phyloP scores from a whole-genome alignment of 2,888 invertebrate species.

The Netelia melanura region DNA sequence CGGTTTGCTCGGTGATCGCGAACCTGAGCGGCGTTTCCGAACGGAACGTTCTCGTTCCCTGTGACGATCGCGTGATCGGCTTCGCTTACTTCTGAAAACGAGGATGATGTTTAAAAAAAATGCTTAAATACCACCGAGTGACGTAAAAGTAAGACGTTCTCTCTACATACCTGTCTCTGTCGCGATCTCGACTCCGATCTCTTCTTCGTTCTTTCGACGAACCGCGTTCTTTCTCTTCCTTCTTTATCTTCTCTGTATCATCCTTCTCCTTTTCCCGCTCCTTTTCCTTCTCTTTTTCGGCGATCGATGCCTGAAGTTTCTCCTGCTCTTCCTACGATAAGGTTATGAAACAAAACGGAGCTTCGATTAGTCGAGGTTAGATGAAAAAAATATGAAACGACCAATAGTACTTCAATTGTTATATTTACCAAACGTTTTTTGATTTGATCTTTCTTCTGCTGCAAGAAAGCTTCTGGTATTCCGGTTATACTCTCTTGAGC shows the following conservation, averaged over 20 bases:
- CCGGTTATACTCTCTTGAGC: conserved; percentile 98
- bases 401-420: conserved; percentile 27
- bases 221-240: conserved; percentile 82
- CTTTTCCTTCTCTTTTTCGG: conserved; percentile 85
- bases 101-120: conserved; percentile 5
- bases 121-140: neutral
- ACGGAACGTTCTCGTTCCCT: conserved; percentile 83
- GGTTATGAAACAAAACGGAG: conserved; percentile 1
- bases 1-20: conserved; percentile 81
- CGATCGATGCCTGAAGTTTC: conserved; percentile 88
- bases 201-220: conserved; percentile 83
- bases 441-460: conserved; percentile 98
- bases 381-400: neutral
- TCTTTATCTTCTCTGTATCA: conserved; percentile 81
- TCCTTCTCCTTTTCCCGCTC: conserved; percentile 84
- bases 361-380: conserved; percentile 53
- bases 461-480: conserved; percentile 97
- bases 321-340: conserved; percentile 90
- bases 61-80: conserved; percentile 84
- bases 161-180: conserved; percentile 79
- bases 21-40: conserved; percentile 81
- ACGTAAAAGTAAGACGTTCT: neutral
- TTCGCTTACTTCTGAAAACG: conserved; percentile 82
- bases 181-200: conserved; percentile 83
- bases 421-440: conserved; percentile 92